phyloP scores from a whole-genome alignment of 2,113 vertebrate genomes.

The Heterochromis multidens region DNA sequence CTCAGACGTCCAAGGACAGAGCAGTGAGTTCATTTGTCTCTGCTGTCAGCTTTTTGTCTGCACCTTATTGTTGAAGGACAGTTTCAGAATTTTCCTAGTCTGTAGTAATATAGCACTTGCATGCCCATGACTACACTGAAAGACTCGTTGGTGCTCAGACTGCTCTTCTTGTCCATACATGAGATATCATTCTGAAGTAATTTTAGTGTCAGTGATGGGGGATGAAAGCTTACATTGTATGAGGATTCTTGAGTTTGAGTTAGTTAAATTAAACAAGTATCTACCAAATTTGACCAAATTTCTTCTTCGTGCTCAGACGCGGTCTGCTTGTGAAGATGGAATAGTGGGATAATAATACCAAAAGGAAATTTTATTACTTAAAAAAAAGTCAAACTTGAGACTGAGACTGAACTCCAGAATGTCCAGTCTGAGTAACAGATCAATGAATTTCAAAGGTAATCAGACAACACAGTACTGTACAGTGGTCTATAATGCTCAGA shows the following conservation, averaged over 20 bases:
- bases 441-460: not conserved
- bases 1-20: conserved; percentile 28
- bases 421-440: not conserved
- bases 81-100: not conserved
- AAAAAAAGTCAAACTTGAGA: too few relatives aligned
- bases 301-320: not conserved
- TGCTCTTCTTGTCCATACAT: not conserved
- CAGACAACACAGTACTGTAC: not conserved
- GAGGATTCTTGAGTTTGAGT: not conserved
- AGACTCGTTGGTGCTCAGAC: not conserved
- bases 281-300: not conserved
- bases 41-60: not conserved
- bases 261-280: not conserved
- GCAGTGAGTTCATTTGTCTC: conserved; percentile 12
- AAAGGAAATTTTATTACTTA: not conserved
- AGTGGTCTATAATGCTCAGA: not conserved
- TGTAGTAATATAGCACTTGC: not conserved
- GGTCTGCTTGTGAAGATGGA: not conserved
- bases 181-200: not conserved
- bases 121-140: not conserved
- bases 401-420: too few relatives aligned
- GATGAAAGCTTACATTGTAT: not conserved
- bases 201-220: not conserved
- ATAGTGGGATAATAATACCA: not conserved
- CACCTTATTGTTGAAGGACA: not conserved